Percentiles rank a stretch among this genome's conserved stretches.
Conservation (phyloP, 2,888 invertebrate genomes). For the Orthosia incerta region DNA sequence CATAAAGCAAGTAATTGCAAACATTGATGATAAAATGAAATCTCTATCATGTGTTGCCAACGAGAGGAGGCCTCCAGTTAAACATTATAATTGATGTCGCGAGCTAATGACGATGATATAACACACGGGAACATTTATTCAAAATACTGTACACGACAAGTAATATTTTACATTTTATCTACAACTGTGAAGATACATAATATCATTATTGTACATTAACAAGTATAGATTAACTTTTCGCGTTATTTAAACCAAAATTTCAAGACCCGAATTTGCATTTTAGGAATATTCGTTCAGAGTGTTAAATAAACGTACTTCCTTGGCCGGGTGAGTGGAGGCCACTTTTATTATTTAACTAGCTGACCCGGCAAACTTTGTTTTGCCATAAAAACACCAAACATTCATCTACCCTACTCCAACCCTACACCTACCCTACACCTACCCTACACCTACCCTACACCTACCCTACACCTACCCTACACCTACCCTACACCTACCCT, state of each 20-base stretch:
- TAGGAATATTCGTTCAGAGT: constrained; percentile 15
- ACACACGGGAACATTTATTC: constrained; percentile 56
- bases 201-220: constrained; percentile 24
- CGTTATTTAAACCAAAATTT: constrained; percentile 33
- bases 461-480: no score
- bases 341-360: constrained; percentile 44
- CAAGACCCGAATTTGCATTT: constrained; percentile 17
- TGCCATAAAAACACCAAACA: no score
- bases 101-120: constrained; percentile 41
- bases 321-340: background rate
- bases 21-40: constrained; percentile 54
- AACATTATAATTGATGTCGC: constrained; percentile 27
- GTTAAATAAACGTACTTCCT: constrained; percentile 33
- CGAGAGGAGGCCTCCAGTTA: constrained; percentile 31
- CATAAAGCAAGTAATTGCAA: constrained; percentile 61
- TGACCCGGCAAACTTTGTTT: no score
- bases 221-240: constrained; percentile 25
- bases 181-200: constrained; percentile 48
- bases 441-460: no score
- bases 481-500: no score
- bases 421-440: no score
- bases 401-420: no score
- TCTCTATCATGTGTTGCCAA: constrained; percentile 46
- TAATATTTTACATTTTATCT: constrained; percentile 42
- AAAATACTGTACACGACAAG: constrained; percentile 51